Evolutionary conservation across 2,888 invertebrate species (phyloP), one percentile per base, ranked within the genome.

Genomic region (Drosophila fulvimacula): DNA sequence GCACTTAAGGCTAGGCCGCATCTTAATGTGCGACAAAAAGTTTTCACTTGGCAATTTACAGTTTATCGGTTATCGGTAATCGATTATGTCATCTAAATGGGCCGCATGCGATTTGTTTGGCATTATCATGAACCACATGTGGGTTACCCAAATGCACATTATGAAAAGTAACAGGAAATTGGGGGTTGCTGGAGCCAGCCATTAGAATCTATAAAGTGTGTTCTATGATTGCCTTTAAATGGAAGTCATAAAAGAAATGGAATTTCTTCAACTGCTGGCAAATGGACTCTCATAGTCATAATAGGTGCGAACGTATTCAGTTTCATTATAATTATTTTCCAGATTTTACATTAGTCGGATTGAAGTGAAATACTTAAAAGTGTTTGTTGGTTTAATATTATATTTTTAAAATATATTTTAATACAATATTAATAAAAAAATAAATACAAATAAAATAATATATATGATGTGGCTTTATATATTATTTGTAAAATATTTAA

Each of bases 11-110:
- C 66, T 79, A 70, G 68, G 59, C 36, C 36, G 72, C 76, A 82
- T 88, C 82, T 83, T 88, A 85, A 88, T 82, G 88, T 82, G 81
- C 78, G 68, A 69, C 69, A 64, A 59, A 84, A 87, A 87, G 56
- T 87, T 81, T 73, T 51, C 79, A 68, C 46, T 57, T 63, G 77
- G 83, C 89, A 86, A 88, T 88, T 88, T 80, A 72, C 82, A 86
- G 83, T 86, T 83, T 88, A 83, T 88, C 89, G 89, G 72, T 88
- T 88, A 83, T 86, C 82, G 88, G 69, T 74, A 79, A 82, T 82
- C 82, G 89, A 74, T 83, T 82, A 83, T 83, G 89, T 86, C 86
- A 88, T 88, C 82, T 85, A 86, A 82, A 82, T 88, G 87, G 84
- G 55, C 78, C 67, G 56, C 68, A 55, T 80, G 87, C 88, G 87